Evolutionary conservation across 1,140 invertebrate genomes (phyloP), one percentile per base, ranked within the genome.

Genomic region (Drepana arcuata): DNA sequence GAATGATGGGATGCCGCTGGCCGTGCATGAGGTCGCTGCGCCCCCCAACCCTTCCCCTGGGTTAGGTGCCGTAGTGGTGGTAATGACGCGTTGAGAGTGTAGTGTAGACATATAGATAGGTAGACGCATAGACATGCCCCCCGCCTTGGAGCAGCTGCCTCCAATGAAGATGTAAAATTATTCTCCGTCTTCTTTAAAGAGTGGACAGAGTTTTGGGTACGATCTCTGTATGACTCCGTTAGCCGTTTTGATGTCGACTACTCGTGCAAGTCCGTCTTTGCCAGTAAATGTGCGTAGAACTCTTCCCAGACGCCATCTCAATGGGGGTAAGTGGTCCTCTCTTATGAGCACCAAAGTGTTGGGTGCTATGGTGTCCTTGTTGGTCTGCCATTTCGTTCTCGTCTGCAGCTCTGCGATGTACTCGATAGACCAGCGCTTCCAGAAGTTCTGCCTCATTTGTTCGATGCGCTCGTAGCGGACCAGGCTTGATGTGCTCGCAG

Each of bases 401-500:
- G 12, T 24, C 14, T 44, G 48, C 9, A 50, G 14, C 15, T 50
- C 41, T 5, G 41, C 24, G 0, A 45, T 27, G 18, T 45, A 50
- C 16, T 50, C 29, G 12, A 34, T 34, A 0, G 26, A 34, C 31
- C 42, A 51, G 2, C 41, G 34, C n/a, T 7, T 34, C 38, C 41
- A 45, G 16, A 50, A 44, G n/a, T 41, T 21, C 14, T 43, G 46
- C 1, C 40, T 33, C 0, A 42, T 14, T 37, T 45, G 48, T 13
- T 50, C 37, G 0, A 45, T 9, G 5, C 35, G 33, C 1, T 44
- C n/a, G 15, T 40, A 44, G 5, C 42, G 38, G 7, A 14, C 3
- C 7, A 42, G 29, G 2, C 30, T 15, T 7, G n/a, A 1, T 10
- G 16, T 16, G 1, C 9, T 18, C 1, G 16, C 6, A 3, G 11